phyloP scores from a whole-genome alignment of 2,797 vertebrate species.

The Adelosebastes latens region DNA sequence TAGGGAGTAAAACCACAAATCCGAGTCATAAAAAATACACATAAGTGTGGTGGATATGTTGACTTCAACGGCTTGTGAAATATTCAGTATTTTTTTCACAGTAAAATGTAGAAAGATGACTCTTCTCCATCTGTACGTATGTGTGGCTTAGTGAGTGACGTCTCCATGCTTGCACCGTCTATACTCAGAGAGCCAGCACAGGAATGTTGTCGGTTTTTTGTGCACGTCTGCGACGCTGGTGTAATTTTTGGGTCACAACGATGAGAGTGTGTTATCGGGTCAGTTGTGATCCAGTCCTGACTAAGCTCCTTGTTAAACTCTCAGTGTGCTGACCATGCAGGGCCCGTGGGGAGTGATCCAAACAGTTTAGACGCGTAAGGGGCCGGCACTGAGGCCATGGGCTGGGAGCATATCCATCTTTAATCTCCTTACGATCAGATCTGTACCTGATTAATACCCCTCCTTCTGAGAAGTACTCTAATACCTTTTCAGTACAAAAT shows the following conservation, averaged over 20 bases:
- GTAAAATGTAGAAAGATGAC: not conserved
- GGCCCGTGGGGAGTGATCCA: constrained; percentile 63
- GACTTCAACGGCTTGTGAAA: not conserved
- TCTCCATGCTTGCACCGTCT: not conserved
- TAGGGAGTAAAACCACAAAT: not conserved
- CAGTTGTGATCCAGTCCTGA: constrained; percentile 78
- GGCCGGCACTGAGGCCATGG: constrained; percentile 64
- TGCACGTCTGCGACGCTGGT: not conserved
- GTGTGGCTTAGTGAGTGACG: not conserved
- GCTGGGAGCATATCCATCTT: constrained; percentile 72
- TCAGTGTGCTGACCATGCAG: constrained; percentile 82
- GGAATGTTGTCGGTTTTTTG: constrained; percentile 1
- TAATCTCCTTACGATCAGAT: constrained; percentile 87
- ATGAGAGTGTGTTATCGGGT: constrained; percentile 80
- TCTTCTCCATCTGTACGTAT: not conserved
- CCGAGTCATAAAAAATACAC: not conserved
- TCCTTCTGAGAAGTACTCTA: constrained; percentile 74
- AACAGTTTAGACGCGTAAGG: constrained; percentile 69
- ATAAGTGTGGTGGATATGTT: not conserved
- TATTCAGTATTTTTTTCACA: not conserved
- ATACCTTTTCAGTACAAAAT: constrained; percentile 70
- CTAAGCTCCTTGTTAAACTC: constrained; percentile 85
- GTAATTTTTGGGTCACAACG: constrained; percentile 70
- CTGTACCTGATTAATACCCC: constrained; percentile 79
- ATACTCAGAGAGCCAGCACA: not conserved